Evolutionary conservation across 2,797 vertebrate genomes (phyloP).

Genomic region (Menidia menidia): DNA sequence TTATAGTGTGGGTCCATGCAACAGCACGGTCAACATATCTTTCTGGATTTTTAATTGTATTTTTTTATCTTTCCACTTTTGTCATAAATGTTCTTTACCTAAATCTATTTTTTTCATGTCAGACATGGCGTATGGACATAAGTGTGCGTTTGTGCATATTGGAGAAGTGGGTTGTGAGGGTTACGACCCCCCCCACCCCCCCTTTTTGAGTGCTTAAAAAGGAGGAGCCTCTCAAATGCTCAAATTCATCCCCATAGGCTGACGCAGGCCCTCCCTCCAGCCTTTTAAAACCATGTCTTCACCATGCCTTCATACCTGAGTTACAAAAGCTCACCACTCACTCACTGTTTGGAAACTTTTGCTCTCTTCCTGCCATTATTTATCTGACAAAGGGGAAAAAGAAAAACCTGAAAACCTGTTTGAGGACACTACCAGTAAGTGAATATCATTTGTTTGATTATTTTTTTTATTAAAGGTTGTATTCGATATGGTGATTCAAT

Average conservation of each 20-base stretch:
- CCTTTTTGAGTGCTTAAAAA: background rate
- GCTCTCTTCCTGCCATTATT: background rate
- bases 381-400: background rate
- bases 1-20: no score
- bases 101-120: background rate
- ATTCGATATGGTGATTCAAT: background rate
- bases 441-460: slow-evolving; percentile 15
- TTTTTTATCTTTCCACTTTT: no score
- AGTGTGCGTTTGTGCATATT: slow-evolving; percentile 17
- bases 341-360: slow-evolving; percentile 8
- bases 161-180: background rate
- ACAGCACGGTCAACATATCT: no score
- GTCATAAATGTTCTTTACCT: no score
- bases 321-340: slow-evolving; percentile 52
- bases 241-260: slow-evolving; percentile 71
- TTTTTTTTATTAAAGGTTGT: slow-evolving; percentile 1
- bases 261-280: slow-evolving; percentile 70
- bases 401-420: background rate
- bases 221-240: slow-evolving; percentile 35
- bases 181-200: background rate
- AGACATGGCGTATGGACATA: background rate
- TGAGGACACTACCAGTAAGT: slow-evolving; percentile 35
- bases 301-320: slow-evolving; percentile 69
- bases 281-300: slow-evolving; percentile 74
- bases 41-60: no score